Evolutionary conservation across 1,140 invertebrate genomes (phyloP).

Genomic region (Achatina immaculata): DNA sequence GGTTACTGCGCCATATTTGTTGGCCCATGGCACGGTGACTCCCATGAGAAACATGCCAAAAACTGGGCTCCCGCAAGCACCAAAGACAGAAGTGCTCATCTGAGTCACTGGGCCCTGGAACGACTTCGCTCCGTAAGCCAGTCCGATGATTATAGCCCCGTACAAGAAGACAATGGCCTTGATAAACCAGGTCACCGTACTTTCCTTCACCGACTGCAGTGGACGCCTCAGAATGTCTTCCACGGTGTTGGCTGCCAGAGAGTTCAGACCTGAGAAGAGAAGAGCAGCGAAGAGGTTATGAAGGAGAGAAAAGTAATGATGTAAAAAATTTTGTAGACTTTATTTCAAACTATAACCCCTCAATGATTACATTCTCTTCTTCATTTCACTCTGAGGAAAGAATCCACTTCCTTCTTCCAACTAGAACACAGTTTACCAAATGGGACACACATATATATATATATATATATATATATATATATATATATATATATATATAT

Average conservation of each 20-base stretch:
- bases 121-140: neutral
- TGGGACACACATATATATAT: neutral
- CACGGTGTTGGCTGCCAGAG: conserved; percentile 87
- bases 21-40: conserved; percentile 82
- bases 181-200: neutral
- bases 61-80: conserved; percentile 25
- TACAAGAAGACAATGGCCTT: conserved; percentile 1
- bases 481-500: conserved; percentile 5
- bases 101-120: neutral
- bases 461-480: conserved; percentile 5
- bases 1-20: neutral
- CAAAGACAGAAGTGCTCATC: conserved; percentile 20
- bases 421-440: neutral
- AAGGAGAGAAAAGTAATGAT: no score
- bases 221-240: conserved; percentile 76
- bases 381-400: neutral
- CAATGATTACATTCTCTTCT: no score
- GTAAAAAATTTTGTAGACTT: no score
- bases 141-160: neutral
- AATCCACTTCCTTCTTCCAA: neutral
- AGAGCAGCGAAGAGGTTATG: neutral
- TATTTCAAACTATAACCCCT: no score
- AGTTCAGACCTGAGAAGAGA: conserved; percentile 86
- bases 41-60: conserved; percentile 35
- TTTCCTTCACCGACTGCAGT: neutral